A percentile compares a stretch with the other conserved stretches of the same genome.
Evolutionary conservation across 1,140 invertebrate species (phyloP).

Genomic region (Caerostris extrusa): DNA sequence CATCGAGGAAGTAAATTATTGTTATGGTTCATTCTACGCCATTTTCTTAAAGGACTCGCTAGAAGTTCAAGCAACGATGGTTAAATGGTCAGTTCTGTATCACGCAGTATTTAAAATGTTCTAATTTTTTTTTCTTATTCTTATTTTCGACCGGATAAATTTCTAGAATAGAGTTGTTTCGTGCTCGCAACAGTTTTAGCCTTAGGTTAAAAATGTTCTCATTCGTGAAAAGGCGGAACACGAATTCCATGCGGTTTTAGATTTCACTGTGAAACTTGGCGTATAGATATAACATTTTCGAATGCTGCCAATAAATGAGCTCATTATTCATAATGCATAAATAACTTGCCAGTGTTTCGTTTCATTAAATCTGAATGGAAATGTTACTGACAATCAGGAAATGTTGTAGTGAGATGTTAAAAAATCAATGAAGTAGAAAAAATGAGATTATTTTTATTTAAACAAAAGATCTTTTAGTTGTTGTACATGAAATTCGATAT

Average conservation of each 20-base stretch:
- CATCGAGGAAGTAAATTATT: background rate
- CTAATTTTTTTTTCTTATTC: background rate
- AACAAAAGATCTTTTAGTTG: too few species aligned
- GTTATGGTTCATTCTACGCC: constrained; percentile 44
- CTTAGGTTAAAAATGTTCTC: background rate
- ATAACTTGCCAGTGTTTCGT: background rate
- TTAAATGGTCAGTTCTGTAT: background rate
- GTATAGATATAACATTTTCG: background rate
- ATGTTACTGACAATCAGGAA: too few species aligned
- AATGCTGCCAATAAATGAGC: background rate
- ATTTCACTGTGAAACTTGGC: background rate
- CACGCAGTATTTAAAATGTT: constrained; percentile 24
- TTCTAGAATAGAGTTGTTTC: background rate
- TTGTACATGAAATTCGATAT: too few species aligned
- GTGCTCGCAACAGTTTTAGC: constrained; percentile 3
- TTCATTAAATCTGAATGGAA: too few species aligned
- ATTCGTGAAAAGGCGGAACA: background rate
- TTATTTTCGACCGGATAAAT: background rate
- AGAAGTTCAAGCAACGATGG: background rate
- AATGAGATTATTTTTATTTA: too few species aligned
- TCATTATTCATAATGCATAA: background rate
- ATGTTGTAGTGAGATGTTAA: too few species aligned
- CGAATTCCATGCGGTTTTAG: background rate
- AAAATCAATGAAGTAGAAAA: too few species aligned
- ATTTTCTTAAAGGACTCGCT: background rate